These are phyloP conservation scores for Syngnathus typhle DNA, from an alignment of 2,113 vertebrate species.

Conservation along the genomic window DNA sequence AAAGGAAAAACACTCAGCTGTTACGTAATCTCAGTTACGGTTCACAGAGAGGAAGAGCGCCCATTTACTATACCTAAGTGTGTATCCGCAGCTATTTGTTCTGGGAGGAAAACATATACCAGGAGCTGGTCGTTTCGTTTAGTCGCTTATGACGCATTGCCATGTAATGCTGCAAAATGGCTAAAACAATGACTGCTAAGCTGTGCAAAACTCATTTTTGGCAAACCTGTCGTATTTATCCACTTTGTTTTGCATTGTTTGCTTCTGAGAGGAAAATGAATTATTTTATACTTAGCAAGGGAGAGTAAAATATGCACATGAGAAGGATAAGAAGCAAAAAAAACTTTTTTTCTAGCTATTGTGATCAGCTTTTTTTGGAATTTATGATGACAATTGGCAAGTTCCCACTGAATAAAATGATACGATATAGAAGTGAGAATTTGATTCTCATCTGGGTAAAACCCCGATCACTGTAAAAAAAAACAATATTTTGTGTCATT, in stretches of 20 bases:
- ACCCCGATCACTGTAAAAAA: background rate
- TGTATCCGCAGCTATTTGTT: background rate
- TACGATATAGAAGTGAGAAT: too few species aligned
- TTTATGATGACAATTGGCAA: too few species aligned
- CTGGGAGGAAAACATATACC: background rate
- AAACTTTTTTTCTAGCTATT: background rate
- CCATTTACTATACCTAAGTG: constrained; percentile 5
- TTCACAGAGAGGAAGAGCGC: constrained; percentile 19
- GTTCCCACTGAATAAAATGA: background rate
- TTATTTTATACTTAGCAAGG: constrained; percentile 43
- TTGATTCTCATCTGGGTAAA: too few species aligned
- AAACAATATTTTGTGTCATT: background rate
- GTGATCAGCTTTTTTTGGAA: too few species aligned
- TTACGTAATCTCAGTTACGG: constrained; percentile 37
- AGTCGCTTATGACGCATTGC: background rate
- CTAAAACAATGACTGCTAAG: constrained; percentile 1
- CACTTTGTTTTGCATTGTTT: constrained; percentile 1
- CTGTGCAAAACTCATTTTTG: constrained; percentile 21
- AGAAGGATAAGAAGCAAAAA: background rate
- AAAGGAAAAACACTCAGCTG: constrained; percentile 14
- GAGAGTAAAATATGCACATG: constrained; percentile 17
- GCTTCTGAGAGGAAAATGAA: constrained; percentile 26
- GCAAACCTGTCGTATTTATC: constrained; percentile 1
- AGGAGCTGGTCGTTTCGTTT: background rate
- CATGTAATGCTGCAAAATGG: background rate